Evolutionary conservation across 2,888 invertebrate species (phyloP), one percentile per base, ranked within the genome.

Genomic region (Silvanus unidentatus): DNA sequence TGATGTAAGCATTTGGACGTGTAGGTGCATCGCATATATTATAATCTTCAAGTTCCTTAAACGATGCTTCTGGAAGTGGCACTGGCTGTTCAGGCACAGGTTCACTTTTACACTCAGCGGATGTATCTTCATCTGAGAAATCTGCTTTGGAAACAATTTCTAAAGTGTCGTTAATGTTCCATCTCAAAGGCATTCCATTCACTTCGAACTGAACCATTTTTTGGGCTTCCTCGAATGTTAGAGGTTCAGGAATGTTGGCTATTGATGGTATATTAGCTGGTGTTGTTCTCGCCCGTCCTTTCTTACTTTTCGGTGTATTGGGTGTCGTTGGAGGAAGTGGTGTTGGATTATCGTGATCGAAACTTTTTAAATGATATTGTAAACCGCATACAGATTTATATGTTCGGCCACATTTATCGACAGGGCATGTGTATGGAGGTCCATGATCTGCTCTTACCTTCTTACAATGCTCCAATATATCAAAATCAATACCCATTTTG

Each of bases 341-440:
- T 47, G 80, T 79, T 10, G 85, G 84, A 65, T 86, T 86, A 61
- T 87, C 86, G 68, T 92, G 90, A 68, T 92, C 89, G 70, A 82
- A 88, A 68, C 88, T 87, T 53, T 85, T 84, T 57, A 92, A 72
- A 67, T 93, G 92, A 68, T 88, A 89, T 64, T 90, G 89, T 56
- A 93, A 77, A 1, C 92, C 92, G 60, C 85, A 85, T 52, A 88
- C 82, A 50, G 89, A 89, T 72, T 90, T 90, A 71, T 92, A 93
- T 14, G 85, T 82, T 68, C 87, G 86, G 55, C 85, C 86, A 73
- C 93, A 93, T 62, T 86, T 85, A 58, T 84, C 82, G 42, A 90
- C 77, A 6, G 93, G 93, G 64, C 93, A 94, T 60, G 84, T 82
- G 72, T 88, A 92, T 40, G 92, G 92, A 42, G 92, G 90, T 2